Percentiles rank a stretch among this genome's conserved stretches.
Evolutionary conservation across 1,140 invertebrate species (phyloP).

Genomic region (Pseudomyrmex dendroicus): DNA sequence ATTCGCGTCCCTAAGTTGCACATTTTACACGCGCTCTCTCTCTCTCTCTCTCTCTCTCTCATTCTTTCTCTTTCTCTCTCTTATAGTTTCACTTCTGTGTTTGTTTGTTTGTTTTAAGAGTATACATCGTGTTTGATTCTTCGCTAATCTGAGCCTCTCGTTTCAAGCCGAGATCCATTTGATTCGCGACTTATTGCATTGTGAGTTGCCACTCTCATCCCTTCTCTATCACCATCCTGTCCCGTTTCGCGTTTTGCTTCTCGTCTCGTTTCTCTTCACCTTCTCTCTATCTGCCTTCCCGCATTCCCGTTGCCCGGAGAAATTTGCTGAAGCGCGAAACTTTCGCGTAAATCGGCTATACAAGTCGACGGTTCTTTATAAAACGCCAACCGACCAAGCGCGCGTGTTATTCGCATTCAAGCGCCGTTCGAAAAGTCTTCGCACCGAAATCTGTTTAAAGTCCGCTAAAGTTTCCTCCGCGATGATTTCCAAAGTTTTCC

Average conservation of each 20-base stretch:
- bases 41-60: conserved; percentile 69
- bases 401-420: conserved; percentile 59
- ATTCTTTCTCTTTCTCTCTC: conserved; percentile 35
- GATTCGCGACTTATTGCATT: conserved; percentile 81
- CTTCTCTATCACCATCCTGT: background rate
- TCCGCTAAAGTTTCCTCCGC: conserved; percentile 37
- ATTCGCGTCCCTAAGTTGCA: conserved; percentile 10
- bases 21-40: conserved; percentile 7
- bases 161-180: conserved; percentile 79
- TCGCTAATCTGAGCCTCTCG: conserved; percentile 77
- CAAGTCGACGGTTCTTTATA: conserved; percentile 35
- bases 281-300: background rate
- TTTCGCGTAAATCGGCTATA: conserved; percentile 27
- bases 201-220: conserved; percentile 42
- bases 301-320: background rate
- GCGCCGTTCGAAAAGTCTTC: conserved; percentile 30
- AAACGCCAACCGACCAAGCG: conserved; percentile 14
- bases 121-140: conserved; percentile 82
- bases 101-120: conserved; percentile 65
- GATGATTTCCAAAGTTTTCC: conserved; percentile 48
- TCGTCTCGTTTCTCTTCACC: conserved; percentile 6
- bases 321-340: conserved; percentile 15
- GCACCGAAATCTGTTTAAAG: conserved; percentile 52
- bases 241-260: conserved; percentile 41
- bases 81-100: conserved; percentile 42